phyloP scores from a whole-genome alignment of 2,888 invertebrate genomes.

The Gryllus longicercus region DNA sequence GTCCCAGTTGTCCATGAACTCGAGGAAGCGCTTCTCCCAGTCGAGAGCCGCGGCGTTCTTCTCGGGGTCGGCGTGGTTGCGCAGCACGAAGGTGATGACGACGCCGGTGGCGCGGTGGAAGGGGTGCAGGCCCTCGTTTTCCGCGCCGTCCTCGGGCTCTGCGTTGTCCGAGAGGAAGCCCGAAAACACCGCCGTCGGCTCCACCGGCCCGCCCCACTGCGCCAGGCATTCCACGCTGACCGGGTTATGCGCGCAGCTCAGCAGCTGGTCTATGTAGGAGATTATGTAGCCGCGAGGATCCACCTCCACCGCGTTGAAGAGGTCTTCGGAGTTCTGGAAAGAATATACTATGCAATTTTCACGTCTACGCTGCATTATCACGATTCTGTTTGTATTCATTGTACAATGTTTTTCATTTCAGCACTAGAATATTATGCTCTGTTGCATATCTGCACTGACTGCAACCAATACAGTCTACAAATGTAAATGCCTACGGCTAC shows the following conservation, averaged over 20 bases:
- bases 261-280: neutral
- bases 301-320: neutral
- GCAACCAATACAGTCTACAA: no score
- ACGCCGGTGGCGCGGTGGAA: slow-evolving; percentile 51
- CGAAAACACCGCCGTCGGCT: slow-evolving; percentile 79
- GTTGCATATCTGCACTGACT: no score
- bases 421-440: no score
- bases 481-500: no score
- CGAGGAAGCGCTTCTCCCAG: slow-evolving; percentile 5
- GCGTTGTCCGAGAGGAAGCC: slow-evolving; percentile 52
- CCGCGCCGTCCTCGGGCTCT: neutral
- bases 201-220: slow-evolving; percentile 82
- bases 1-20: neutral
- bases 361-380: no score
- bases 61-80: slow-evolving; percentile 54
- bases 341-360: no score
- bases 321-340: neutral
- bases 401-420: no score
- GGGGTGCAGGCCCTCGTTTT: slow-evolving; percentile 41
- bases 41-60: neutral
- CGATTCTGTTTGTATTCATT: no score
- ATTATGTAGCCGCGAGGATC: neutral
- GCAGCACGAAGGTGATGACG: slow-evolving; percentile 72
- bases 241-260: neutral
- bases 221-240: slow-evolving; percentile 65